These are phyloP conservation scores for Etheostoma perlongum DNA, from an alignment of 2,797 vertebrate genomes.

Conservation along the genomic window DNA sequence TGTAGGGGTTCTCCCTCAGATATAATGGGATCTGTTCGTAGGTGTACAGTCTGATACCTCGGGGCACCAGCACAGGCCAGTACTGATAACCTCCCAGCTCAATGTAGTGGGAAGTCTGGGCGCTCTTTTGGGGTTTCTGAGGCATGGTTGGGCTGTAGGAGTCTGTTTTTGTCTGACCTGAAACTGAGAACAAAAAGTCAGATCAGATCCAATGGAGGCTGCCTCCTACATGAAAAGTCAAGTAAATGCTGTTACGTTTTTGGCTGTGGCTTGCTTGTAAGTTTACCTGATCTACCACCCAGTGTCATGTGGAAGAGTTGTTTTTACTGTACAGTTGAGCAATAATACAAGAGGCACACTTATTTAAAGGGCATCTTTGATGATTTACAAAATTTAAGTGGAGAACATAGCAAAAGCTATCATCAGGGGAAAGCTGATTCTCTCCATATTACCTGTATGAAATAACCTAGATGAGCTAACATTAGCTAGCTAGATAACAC, in stretches of 20 bases:
- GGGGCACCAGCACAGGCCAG: constrained; percentile 95
- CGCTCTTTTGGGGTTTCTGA: constrained; percentile 83
- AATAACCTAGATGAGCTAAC: neutral
- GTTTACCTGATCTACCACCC: neutral
- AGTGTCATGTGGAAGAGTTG: neutral
- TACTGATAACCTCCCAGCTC: constrained; percentile 95
- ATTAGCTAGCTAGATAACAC: neutral
- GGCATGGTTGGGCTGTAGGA: constrained; percentile 61
- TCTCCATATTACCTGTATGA: neutral
- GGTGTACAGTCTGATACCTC: constrained; percentile 95
- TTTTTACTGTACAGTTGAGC: neutral
- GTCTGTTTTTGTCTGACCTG: constrained; percentile 26
- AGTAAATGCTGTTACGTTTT: neutral
- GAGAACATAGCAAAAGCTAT: neutral
- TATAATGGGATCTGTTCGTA: constrained; percentile 95
- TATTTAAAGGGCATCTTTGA: neutral
- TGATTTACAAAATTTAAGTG: neutral
- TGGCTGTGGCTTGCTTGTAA: neutral
- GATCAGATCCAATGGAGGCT: neutral
- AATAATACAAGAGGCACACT: neutral
- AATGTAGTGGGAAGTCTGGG: constrained; percentile 89
- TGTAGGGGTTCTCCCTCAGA: constrained; percentile 95
- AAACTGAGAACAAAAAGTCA: constrained; percentile 20
- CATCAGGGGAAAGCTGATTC: neutral
- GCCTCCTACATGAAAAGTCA: neutral